Conservation (phyloP, 2,888 invertebrate species). For the Eupithecia tripunctaria region DNA sequence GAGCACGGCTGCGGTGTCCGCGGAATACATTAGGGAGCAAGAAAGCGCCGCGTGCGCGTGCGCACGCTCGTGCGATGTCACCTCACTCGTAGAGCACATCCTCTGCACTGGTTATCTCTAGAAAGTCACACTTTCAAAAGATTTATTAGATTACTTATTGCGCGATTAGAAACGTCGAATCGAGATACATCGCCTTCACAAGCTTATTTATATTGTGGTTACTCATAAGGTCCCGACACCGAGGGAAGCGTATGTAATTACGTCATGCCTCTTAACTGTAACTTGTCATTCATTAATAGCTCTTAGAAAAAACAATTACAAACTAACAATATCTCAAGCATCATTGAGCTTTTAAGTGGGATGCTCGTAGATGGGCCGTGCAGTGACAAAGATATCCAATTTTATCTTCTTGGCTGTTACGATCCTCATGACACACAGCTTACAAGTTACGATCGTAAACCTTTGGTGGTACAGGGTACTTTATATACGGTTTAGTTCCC, state of each 20-base stretch:
- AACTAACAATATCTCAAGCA: neutral
- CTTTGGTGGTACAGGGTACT: neutral
- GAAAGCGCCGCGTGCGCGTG: neutral
- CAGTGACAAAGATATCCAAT: neutral
- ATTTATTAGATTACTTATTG: neutral
- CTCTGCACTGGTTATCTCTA: constrained; percentile 2
- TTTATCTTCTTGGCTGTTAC: neutral
- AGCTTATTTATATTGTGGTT: too few relatives aligned
- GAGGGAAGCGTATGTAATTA: neutral
- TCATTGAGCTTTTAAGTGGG: neutral
- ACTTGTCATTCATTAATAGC: neutral
- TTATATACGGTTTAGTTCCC: constrained; percentile 23
- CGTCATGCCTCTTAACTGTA: neutral
- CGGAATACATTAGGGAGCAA: neutral
- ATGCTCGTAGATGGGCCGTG: neutral
- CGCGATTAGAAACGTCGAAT: neutral
- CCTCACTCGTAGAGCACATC: neutral
- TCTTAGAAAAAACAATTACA: neutral
- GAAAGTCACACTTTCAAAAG: constrained; percentile 9
- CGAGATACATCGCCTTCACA: neutral
- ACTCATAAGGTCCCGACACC: too few relatives aligned
- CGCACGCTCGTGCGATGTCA: constrained; percentile 2
- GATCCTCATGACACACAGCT: neutral
- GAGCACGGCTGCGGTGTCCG: neutral
- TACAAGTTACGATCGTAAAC: neutral